phyloP scores from a whole-genome alignment of 2,797 vertebrate species.

The Antrozous pallidus region DNA sequence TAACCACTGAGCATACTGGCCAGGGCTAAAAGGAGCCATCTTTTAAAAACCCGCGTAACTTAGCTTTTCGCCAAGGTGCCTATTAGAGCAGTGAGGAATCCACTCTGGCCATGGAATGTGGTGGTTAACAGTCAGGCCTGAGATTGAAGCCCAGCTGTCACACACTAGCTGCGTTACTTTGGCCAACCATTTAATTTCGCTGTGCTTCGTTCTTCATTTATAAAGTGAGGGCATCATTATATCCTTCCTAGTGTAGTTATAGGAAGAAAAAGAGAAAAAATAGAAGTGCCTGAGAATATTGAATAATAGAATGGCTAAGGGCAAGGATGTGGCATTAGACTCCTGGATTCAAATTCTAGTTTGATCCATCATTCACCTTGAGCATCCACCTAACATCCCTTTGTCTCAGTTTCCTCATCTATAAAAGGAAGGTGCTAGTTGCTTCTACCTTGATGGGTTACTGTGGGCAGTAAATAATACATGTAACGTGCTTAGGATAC shows the following conservation, averaged over 20 bases:
- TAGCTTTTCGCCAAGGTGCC: not conserved
- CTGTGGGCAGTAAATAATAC: not conserved
- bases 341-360: not conserved
- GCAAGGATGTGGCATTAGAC: not conserved
- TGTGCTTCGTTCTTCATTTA: not conserved
- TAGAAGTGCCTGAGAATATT: not conserved
- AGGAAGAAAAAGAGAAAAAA: not conserved
- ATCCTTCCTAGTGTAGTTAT: not conserved
- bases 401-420: not conserved
- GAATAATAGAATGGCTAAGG: not conserved
- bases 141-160: not conserved
- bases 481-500: not conserved
- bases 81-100: not conserved
- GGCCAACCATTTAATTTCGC: not conserved
- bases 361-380: not conserved
- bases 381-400: not conserved
- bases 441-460: not conserved
- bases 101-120: no score
- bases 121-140: not conserved
- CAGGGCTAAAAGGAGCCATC: not conserved
- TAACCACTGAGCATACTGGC: no score
- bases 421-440: not conserved
- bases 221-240: not conserved
- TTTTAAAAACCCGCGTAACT: not conserved
- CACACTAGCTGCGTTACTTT: not conserved